Conservation (phyloP, 2,113 vertebrate genomes). For the Ptychochromis oligacanthus region DNA sequence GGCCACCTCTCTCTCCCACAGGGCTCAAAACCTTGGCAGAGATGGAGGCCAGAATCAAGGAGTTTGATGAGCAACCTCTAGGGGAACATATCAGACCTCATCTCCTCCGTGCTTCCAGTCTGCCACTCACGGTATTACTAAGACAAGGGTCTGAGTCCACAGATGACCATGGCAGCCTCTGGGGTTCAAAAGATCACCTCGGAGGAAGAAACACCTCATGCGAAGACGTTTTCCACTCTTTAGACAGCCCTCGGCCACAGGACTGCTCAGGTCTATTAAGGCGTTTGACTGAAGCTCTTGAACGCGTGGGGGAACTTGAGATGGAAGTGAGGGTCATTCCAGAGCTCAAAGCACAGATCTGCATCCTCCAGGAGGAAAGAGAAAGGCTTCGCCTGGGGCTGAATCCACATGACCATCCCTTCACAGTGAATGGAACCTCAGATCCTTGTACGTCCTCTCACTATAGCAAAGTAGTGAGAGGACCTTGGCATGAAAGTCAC, state of each 20-base stretch:
- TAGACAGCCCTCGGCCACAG: constrained; percentile 31
- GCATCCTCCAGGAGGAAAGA: constrained; percentile 75
- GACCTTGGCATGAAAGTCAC: constrained; percentile 44
- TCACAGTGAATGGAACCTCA: constrained; percentile 50
- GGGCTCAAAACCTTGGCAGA: constrained; percentile 65
- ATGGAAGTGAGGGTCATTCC: constrained; percentile 73
- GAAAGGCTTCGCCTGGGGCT: constrained; percentile 62
- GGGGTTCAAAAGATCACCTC: constrained; percentile 57
- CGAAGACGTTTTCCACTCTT: constrained; percentile 64
- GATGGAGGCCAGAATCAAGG: constrained; percentile 74
- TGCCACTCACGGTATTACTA: constrained; percentile 85
- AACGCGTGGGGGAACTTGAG: constrained; percentile 78
- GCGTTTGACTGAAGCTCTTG: constrained; percentile 67
- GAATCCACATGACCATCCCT: constrained; percentile 38
- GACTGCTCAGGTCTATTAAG: constrained; percentile 60
- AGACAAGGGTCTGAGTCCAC: constrained; percentile 71
- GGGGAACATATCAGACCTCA: constrained; percentile 83
- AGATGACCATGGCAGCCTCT: constrained; percentile 66
- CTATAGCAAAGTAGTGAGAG: constrained; percentile 41
- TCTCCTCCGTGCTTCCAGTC: constrained; percentile 90
- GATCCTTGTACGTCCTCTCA: constrained; percentile 6
- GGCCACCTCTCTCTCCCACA: constrained; percentile 27
- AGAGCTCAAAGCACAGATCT: constrained; percentile 77
- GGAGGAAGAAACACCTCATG: constrained; percentile 52
- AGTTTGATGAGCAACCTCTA: constrained; percentile 75